Base-by-base conservation (phyloP, 1,140 invertebrate genomes). In the Drosophila virilis region DNA sequence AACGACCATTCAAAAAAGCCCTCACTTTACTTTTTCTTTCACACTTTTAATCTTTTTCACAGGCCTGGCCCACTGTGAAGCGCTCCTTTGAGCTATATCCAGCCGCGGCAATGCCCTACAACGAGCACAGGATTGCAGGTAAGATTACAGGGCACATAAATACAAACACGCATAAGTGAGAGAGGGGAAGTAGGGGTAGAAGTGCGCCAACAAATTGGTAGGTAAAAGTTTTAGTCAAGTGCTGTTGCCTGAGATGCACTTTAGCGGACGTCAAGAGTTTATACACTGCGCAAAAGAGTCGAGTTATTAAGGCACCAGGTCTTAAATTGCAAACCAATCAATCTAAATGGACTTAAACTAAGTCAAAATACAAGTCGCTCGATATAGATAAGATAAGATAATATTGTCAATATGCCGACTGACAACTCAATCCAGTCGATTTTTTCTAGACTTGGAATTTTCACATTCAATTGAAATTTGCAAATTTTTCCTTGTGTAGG, bases 11-110 rank as follows among this genome's bases (percentile, higher is more conserved):
- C 66, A 80, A 42, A 60, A 73, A 40, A 45, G 51, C 32, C 51
- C 33, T 28, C 51, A 33, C 13, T 17, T 15, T 15, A 62, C n/a
- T 62, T 46, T 70, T 46, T 57, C 17, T 52, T 55, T 45, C 59
- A 43, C 51, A 77, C 59, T 54, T 50, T 67, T 37, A 40, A 52
- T 57, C 28, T 60, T 52, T 6, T 33, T 72, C 76, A 42, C 79
- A 92, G 91, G 88, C 91, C 42, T 92, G 91, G 91, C 88, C 91
- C 57, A 81, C 75, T 65, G 84, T 92, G 22, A 92, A 92, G 72
- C 83, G 85, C 17, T 74, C 91, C 35, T 92, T 91, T 75, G 91
- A 92, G 58, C 64, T 92, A 6, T 91, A 77, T 46, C 90, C 90
- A 28, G 74, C 33, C 58, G 68, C 79, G 8, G 77, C 74, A 28